A percentile compares a stretch with the other conserved stretches of the same genome.
Conservation (phyloP, 2,888 invertebrate species). For the Petrolisthes cinctipes region DNA sequence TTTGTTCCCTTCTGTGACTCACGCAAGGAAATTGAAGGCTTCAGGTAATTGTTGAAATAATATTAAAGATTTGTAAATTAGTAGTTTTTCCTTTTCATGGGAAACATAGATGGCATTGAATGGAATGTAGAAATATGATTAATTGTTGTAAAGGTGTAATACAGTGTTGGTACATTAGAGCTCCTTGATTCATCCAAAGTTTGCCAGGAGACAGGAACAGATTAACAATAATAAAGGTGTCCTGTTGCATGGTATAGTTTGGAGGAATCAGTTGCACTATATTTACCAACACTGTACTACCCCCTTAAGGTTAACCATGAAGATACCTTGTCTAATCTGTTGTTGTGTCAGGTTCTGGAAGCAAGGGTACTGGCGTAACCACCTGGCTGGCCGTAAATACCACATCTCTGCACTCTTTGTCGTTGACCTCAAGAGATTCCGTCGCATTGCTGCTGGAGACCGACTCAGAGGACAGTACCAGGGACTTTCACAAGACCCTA, state of each 20-base stretch:
- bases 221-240: too few species aligned
- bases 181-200: too few species aligned
- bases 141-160: background rate
- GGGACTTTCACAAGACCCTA: constrained; percentile 98
- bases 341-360: constrained; percentile 87
- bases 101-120: too few species aligned
- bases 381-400: constrained; percentile 93
- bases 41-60: constrained; percentile 71
- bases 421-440: constrained; percentile 94
- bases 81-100: too few species aligned
- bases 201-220: too few species aligned
- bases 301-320: background rate
- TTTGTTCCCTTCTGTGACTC: constrained; percentile 99
- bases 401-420: constrained; percentile 98
- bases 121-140: too few species aligned
- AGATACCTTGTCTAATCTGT: background rate
- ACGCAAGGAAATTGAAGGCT: constrained; percentile 98
- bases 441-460: constrained; percentile 98
- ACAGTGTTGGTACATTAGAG: background rate
- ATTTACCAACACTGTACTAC: too few species aligned
- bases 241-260: too few species aligned
- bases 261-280: too few species aligned
- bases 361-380: constrained; percentile 99
- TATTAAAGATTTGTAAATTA: too few species aligned
- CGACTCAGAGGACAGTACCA: constrained; percentile 98